Percentiles rank a stretch among this genome's conserved stretches.
Conservation (phyloP, 2,888 invertebrate genomes). For the Megalurothrips usitatus region DNA sequence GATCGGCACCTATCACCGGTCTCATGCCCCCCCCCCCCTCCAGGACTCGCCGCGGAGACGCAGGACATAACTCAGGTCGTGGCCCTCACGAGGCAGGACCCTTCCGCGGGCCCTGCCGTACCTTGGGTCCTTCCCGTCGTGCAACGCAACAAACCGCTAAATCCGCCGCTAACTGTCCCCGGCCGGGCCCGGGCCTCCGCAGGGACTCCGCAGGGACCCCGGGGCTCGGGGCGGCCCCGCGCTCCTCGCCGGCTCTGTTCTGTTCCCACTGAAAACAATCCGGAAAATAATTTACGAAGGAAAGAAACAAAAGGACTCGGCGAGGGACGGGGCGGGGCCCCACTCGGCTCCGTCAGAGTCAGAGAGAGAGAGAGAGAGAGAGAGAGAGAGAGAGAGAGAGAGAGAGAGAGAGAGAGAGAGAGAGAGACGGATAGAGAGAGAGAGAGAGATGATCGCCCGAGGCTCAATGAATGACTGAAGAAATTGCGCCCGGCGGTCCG, state of each 20-base stretch:
- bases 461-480: slow-evolving; percentile 18
- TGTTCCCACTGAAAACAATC: slow-evolving; percentile 20
- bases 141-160: slow-evolving; percentile 7
- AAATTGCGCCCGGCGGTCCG: slow-evolving; percentile 10
- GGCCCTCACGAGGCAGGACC: background rate
- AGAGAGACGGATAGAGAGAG: too few relatives aligned
- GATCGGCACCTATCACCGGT: slow-evolving; percentile 9
- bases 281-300: slow-evolving; percentile 16
- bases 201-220: background rate
- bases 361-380: background rate
- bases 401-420: too few relatives aligned
- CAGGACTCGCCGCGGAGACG: background rate
- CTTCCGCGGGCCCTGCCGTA: background rate
- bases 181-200: background rate
- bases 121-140: too few relatives aligned
- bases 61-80: background rate
- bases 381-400: background rate
- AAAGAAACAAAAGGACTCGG: slow-evolving; percentile 16
- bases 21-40: background rate
- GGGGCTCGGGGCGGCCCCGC: too few relatives aligned
- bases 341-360: background rate
- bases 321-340: background rate
- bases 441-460: slow-evolving; percentile 8
- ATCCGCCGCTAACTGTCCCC: slow-evolving; percentile 18
- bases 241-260: too few relatives aligned